Evolutionary conservation across 2,888 invertebrate species (phyloP).

Genomic region (Brachynemurus nebulosus): DNA sequence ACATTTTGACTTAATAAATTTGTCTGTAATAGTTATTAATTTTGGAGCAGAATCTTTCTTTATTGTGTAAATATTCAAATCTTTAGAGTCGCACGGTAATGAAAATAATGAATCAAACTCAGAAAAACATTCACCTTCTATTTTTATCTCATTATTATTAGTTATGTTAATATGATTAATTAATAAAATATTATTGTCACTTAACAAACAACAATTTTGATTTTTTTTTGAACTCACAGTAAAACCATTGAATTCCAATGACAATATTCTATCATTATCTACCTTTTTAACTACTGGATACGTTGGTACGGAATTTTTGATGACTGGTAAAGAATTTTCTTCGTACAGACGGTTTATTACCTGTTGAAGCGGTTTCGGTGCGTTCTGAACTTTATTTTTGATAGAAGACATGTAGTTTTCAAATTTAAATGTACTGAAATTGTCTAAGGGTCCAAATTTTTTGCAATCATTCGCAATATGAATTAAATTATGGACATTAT

Average conservation of each 20-base stretch:
- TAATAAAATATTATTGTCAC: neutral
- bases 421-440: constrained; percentile 18
- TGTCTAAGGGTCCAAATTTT: constrained; percentile 16
- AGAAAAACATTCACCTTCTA: neutral
- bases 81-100: constrained; percentile 11
- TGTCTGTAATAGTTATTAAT: neutral
- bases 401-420: constrained; percentile 17
- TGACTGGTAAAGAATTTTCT: constrained; percentile 2
- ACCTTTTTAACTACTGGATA: constrained; percentile 9
- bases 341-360: constrained; percentile 15
- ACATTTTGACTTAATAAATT: neutral
- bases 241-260: constrained; percentile 11
- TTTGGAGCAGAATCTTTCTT: neutral
- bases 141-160: neutral
- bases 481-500: constrained; percentile 19
- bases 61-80: constrained; percentile 6
- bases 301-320: constrained; percentile 5
- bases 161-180: neutral
- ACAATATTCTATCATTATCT: constrained; percentile 6
- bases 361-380: constrained; percentile 17
- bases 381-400: constrained; percentile 14
- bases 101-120: constrained; percentile 3
- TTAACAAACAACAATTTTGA: constrained; percentile 13
- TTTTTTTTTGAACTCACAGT: constrained; percentile 5
- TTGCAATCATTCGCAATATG: constrained; percentile 17